Conservation (phyloP, 2,113 vertebrate genomes). For the Neolamprologus tretocephalus region DNA sequence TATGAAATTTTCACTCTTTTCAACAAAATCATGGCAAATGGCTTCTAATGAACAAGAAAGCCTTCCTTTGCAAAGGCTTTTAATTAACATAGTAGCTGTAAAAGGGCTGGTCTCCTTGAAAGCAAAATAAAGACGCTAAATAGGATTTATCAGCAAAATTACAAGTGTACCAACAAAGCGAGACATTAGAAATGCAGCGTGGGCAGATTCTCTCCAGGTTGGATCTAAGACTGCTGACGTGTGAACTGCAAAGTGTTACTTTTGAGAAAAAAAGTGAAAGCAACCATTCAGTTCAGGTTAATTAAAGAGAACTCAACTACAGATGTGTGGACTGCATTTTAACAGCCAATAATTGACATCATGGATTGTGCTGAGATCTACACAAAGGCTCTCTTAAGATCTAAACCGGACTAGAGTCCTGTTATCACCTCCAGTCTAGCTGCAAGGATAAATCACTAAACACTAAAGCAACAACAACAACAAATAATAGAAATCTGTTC, state of each 20-base stretch:
- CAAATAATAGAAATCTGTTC: neutral
- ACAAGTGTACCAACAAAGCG: conserved; percentile 2
- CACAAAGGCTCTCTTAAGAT: neutral
- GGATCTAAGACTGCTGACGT: neutral
- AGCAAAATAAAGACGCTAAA: neutral
- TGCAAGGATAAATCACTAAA: neutral
- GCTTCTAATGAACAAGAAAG: neutral
- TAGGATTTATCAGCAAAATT: neutral
- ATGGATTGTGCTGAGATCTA: neutral
- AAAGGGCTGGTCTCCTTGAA: neutral
- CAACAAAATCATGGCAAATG: neutral
- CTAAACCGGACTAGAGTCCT: neutral
- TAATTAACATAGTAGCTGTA: neutral
- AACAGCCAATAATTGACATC: neutral
- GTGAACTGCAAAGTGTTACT: neutral
- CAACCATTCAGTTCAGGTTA: neutral
- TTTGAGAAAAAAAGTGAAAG: neutral
- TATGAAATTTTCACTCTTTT: neutral
- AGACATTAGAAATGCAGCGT: neutral
- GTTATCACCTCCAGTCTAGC: neutral
- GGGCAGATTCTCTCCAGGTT: neutral
- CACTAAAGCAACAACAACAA: neutral
- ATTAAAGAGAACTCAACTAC: neutral
- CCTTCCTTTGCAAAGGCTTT: neutral
- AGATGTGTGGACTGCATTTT: neutral